Conservation (phyloP, 2,797 vertebrate species). For the Apodemus agrarius region DNA sequence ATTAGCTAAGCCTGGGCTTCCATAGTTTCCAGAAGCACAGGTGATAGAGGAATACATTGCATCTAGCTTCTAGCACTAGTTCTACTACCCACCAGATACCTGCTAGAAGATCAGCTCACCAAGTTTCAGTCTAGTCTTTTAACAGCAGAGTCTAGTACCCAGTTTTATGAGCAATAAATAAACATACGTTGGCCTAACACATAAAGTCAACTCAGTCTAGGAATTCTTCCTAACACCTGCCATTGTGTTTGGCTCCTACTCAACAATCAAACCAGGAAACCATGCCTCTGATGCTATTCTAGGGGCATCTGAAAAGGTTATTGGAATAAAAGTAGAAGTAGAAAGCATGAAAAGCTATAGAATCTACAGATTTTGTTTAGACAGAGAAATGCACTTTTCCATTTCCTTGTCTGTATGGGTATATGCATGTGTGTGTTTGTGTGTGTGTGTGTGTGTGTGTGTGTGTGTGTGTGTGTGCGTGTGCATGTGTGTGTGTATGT, state of each 20-base stretch:
- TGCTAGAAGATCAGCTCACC: accelerated
- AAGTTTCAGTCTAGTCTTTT: not conserved
- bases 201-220: too few species aligned
- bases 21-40: not conserved
- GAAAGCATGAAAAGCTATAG: not conserved
- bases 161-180: not conserved
- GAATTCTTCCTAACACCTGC: not conserved
- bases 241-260: accelerated
- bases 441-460: too few species aligned
- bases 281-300: accelerated
- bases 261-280: not conserved
- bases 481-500: too few species aligned
- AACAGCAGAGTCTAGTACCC: not conserved
- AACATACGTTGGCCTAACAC: too few species aligned
- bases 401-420: too few species aligned
- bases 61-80: too few species aligned
- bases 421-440: too few species aligned
- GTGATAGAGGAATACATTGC: accelerated
- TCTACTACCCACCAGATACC: not conserved
- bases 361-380: not conserved
- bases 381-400: not conserved
- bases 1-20: not conserved
- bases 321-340: not conserved
- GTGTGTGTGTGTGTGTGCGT: too few species aligned
- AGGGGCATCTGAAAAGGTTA: not conserved